These are phyloP conservation scores for Megaleporinus macrocephalus DNA, from an alignment of 2,113 vertebrate genomes.

Conservation along the genomic window DNA sequence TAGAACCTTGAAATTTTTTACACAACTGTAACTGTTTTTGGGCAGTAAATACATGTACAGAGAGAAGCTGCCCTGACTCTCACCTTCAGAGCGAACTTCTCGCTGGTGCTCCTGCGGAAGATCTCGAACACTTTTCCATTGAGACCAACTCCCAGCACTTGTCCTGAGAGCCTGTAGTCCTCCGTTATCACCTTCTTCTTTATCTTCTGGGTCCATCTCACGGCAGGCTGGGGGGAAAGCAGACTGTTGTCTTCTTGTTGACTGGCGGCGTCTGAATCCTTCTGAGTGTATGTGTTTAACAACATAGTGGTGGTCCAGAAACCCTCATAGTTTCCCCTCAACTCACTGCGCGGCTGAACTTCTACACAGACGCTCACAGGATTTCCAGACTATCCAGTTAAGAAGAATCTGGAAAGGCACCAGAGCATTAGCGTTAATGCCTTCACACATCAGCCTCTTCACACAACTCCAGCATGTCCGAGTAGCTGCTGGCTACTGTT, in stretches of 20 bases:
- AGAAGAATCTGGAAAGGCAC: background rate
- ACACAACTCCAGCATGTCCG: background rate
- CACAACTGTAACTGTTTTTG: too few relatives aligned
- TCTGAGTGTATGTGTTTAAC: slow-evolving; percentile 65
- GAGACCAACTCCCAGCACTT: slow-evolving; percentile 87
- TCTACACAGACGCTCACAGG: slow-evolving; percentile 27
- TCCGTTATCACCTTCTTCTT: slow-evolving; percentile 88
- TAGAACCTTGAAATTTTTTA: too few relatives aligned
- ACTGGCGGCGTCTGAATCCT: slow-evolving; percentile 57
- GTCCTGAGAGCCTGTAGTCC: slow-evolving; percentile 86
- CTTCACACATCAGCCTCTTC: background rate
- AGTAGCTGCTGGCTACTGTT: background rate
- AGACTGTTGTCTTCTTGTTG: slow-evolving; percentile 48
- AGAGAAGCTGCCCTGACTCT: background rate
- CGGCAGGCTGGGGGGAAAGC: slow-evolving; percentile 67
- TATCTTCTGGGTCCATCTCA: slow-evolving; percentile 75
- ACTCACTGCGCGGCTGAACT: background rate
- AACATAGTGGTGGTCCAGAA: slow-evolving; percentile 65
- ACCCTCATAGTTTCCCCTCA: background rate
- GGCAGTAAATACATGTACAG: too few relatives aligned
- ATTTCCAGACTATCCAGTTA: slow-evolving; percentile 34
- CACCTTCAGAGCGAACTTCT: slow-evolving; percentile 88
- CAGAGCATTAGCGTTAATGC: background rate
- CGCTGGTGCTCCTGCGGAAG: slow-evolving; percentile 82
- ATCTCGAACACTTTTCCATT: slow-evolving; percentile 89